Evolutionary conservation across 23 tunicate species (phyloP), one percentile per base, ranked within the genome.

Genomic region (Trididemnum nubilum): DNA sequence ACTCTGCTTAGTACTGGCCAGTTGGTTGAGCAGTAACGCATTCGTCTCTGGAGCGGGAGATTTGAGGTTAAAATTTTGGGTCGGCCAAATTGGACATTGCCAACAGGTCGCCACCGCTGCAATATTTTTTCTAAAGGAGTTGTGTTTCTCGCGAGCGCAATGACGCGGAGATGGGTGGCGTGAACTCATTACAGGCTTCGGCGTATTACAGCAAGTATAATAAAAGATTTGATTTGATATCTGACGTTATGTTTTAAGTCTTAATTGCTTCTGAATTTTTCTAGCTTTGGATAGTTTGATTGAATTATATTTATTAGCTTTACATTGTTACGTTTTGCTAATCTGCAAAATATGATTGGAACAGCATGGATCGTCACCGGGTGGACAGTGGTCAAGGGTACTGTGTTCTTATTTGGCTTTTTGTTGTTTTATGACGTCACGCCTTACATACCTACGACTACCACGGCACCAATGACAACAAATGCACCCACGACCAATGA

Each of bases 331-430:
- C n/a, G n/a, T n/a, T n/a, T n/a, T n/a, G n/a, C n/a, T n/a, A n/a
- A n/a, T n/a, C n/a, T n/a, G n/a, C n/a, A 44, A 15, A 44, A 44
- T 23, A 77, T 77, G 81, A 26, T 26, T 32, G 83, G 78, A 26
- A 78, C 90, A 36, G 84, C 90, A 2, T 85, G 90, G 90, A 44
- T 85, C 23, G 27, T 69, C 22, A 85, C 90, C 71, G 90, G 90
- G 2, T 85, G 90, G 90, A 71, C 83, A 2, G 37, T 78, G 27
- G 72, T 70, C 32, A 84, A 84, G 37, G 74, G 83, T 24, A 79
- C 90, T 19, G 79, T 85, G 1, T 79, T 77, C 4, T 52, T 85
- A 37, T 77, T 85, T 71, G 90, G 90, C 24, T 85, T 85, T 79
- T 36, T 85, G 35, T 85, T 78, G 36, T 85, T 54, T 36, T 78